Base-by-base conservation (phyloP, 2,113 vertebrate genomes). In the Cyanocitta stelleri region DNA sequence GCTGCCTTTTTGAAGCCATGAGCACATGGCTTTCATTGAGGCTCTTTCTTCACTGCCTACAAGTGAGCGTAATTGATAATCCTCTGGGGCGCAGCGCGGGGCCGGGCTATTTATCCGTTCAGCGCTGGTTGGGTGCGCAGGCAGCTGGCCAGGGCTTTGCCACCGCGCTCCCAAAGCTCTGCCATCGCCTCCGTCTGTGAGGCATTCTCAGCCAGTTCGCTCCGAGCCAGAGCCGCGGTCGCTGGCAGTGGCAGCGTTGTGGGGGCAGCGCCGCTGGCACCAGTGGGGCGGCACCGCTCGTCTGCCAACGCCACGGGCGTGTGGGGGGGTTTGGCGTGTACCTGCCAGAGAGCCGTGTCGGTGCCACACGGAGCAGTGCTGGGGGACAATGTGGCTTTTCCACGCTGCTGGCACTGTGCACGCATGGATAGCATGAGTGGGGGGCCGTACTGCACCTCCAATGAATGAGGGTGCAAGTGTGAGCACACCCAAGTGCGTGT, bases 1-100 rank as follows among this genome's bases (percentile, higher is more conserved):
- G 77, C 23, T 85, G 82, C 44, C 80, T 67, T 91, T 92, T 51
- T 7, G 43, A 92, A 95, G 82, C 56, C 30, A 1, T 3, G 32
- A 76, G 89, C 81, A 48, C 91, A 58, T 68, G 90, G 75, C 72
- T 96, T 76, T 89, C 75, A 63, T 92, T 95, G 77, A 62, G 48
- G 48, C 48, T 67, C n/a, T 9, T 15, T 63, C 74, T 58, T 54
- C 2, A 1, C 81, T 90, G 75, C 37, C 61, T 68, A 20, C 32
- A 19, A 56, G 32, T 0, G 9, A 41, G 41, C 11, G 3, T 56
- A 67, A 93, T 84, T 76, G 81, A 93, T 86, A 82, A 49, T 29
- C 54, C 61, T 20, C 33, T 3, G 3, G 13, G 33, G 74, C 8
- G 7, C 74, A 59, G 74, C 7, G 1, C 13, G 27, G 26, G 51